Evolutionary conservation across 1,140 invertebrate species (phyloP), one percentile per base, ranked within the genome.

Genomic region (Heliconius himera): DNA sequence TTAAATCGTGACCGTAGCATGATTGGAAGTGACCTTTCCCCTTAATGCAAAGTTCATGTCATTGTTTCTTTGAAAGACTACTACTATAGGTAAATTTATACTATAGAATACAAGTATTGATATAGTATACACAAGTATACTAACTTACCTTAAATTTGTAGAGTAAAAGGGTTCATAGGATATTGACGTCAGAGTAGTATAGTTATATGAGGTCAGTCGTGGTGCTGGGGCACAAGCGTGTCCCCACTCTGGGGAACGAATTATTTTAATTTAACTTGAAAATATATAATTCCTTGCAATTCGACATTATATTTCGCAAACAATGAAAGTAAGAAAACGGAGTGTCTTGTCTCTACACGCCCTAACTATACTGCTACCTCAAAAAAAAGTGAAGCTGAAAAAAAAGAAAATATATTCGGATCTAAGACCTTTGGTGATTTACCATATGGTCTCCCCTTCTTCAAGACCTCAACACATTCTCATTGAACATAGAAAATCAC

Each of bases 401-500:
- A 51, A 51, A 51, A 18, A 18, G 1, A 8, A 16, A 51, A 51
- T 36, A 36, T 36, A 18, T 22, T 56, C 54, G 54, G 22, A 56
- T 8, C 8, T 9, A 6, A 29, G 60, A 66, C 4, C 60, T 66
- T 29, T 16, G 4, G 26, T n/a, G 2, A 16, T 13, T 13, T 29
- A 66, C n/a, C 60, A n/a, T 22, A 22, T 16, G 9, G 9, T 22
- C 8, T 16, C 22, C 60, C 60, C 60, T 66, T 26, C 60, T 60
- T 9, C n/a, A 60, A n/a, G 26, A 26, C 11, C 3, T 66, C 60
- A 29, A 66, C 60, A 66, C 26, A 29, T 66, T 11, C 11, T 66
- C 22, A 66, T 66, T 66, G 60, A 66, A 66, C 60, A 66, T 29
- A 66, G 60, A 66, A 66, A 29, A 26, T 66, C 60, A 66, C 60